A percentile compares a stretch with the other conserved stretches of the same genome.
Conservation (phyloP, 2,888 invertebrate genomes). For the Drosophila putrida region DNA sequence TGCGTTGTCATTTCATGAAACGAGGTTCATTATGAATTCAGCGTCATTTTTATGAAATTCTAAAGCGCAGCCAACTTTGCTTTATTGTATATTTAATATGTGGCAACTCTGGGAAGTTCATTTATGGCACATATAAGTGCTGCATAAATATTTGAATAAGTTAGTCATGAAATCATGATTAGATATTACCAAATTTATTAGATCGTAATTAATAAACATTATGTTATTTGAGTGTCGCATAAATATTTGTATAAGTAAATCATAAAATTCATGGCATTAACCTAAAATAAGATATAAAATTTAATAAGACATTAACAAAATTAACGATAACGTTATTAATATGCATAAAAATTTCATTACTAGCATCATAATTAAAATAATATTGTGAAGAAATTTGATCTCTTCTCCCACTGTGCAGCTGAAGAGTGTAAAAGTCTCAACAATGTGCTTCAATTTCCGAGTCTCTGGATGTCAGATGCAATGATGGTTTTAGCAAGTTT, state of each 20-base stretch:
- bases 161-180: background rate
- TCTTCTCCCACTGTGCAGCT: constrained; percentile 10
- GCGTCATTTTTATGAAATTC: background rate
- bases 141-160: background rate
- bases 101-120: background rate
- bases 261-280: too few relatives aligned
- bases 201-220: background rate
- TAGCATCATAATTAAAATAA: too few relatives aligned
- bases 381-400: background rate
- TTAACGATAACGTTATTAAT: background rate
- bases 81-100: background rate
- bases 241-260: background rate
- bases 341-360: too few relatives aligned
- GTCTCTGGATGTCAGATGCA: constrained; percentile 23
- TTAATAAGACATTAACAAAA: too few relatives aligned
- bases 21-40: background rate
- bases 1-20: background rate
- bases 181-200: background rate
- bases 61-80: too few relatives aligned
- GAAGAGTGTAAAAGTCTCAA: constrained; percentile 18
- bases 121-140: background rate
- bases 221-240: background rate
- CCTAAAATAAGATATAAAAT: too few relatives aligned
- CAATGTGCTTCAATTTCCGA: constrained; percentile 35
- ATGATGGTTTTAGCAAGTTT: background rate